Evolutionary conservation across 2,888 invertebrate species (phyloP).

Genomic region (Glyphotaelius pellucidus): DNA sequence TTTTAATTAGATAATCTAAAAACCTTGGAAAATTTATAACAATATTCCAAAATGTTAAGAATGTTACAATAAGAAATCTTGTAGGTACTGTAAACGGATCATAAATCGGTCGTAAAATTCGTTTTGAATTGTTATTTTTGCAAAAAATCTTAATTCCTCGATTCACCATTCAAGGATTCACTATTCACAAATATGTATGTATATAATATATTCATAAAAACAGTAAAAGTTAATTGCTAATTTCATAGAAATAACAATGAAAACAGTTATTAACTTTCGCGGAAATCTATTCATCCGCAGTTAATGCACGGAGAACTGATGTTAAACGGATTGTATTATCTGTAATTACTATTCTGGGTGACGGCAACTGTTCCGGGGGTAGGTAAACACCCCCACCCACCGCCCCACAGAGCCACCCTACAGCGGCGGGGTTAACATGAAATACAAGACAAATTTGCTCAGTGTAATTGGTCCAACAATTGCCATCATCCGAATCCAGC

Average conservation of each 20-base stretch:
- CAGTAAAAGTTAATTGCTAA: background rate
- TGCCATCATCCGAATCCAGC: conserved; percentile 40
- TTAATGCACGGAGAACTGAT: background rate
- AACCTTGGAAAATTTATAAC: too few relatives aligned
- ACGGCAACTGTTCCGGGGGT: background rate
- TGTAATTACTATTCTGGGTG: background rate
- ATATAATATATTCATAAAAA: background rate
- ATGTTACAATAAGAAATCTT: too few relatives aligned
- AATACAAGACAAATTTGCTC: conserved; percentile 59
- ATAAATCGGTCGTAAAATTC: too few relatives aligned
- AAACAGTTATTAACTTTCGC: background rate
- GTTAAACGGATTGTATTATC: conserved; percentile 27
- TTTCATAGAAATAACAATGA: background rate
- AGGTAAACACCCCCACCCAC: background rate
- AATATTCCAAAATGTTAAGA: too few relatives aligned
- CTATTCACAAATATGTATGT: background rate
- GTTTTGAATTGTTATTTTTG: too few relatives aligned
- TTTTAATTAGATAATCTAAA: too few relatives aligned
- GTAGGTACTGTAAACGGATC: too few relatives aligned
- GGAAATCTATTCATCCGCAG: conserved; percentile 5
- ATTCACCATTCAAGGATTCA: too few relatives aligned
- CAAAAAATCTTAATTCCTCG: too few relatives aligned
- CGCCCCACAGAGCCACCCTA: background rate
- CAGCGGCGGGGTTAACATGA: background rate
- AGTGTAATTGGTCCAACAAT: conserved; percentile 63